Evolutionary conservation across 2,888 invertebrate species (phyloP).

Genomic region (Diloba caeruleocephala): DNA sequence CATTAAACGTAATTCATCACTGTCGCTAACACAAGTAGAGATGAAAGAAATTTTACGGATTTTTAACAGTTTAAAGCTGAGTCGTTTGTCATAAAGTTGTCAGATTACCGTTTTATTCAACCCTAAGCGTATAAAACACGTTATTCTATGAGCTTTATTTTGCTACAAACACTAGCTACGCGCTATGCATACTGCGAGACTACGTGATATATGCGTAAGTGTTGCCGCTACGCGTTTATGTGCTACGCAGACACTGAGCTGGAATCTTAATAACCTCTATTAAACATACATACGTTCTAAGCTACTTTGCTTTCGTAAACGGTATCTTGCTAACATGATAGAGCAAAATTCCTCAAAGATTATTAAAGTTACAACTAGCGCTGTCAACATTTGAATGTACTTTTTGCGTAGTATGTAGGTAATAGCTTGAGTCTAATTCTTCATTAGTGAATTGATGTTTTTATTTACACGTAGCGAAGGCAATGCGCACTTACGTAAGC

Average conservation of each 20-base stretch:
- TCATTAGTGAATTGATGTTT: too few relatives aligned
- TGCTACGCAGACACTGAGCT: conserved; percentile 1
- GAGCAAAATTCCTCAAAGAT: too few relatives aligned
- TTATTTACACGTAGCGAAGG: too few relatives aligned
- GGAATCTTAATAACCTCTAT: not conserved
- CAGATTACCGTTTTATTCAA: not conserved
- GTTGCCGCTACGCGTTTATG: conserved; percentile 8
- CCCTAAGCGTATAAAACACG: not conserved
- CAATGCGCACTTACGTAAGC: too few relatives aligned
- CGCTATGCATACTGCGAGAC: conserved; percentile 6
- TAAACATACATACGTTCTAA: not conserved
- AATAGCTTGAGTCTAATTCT: too few relatives aligned
- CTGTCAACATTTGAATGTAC: too few relatives aligned
- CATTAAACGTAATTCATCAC: conserved; percentile 1
- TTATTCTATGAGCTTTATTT: conserved; percentile 5
- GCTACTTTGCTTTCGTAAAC: not conserved
- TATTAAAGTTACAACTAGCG: too few relatives aligned
- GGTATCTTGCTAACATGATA: too few relatives aligned
- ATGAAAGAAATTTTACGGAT: too few relatives aligned
- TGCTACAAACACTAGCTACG: conserved; percentile 6
- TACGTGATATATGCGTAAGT: conserved; percentile 5
- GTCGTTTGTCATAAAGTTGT: not conserved
- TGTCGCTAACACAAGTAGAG: not conserved
- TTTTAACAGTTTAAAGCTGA: not conserved
- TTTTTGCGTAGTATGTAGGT: too few relatives aligned